Base-by-base conservation (phyloP, 2,888 invertebrate species). In the Vannuccia rotundouncinata region DNA sequence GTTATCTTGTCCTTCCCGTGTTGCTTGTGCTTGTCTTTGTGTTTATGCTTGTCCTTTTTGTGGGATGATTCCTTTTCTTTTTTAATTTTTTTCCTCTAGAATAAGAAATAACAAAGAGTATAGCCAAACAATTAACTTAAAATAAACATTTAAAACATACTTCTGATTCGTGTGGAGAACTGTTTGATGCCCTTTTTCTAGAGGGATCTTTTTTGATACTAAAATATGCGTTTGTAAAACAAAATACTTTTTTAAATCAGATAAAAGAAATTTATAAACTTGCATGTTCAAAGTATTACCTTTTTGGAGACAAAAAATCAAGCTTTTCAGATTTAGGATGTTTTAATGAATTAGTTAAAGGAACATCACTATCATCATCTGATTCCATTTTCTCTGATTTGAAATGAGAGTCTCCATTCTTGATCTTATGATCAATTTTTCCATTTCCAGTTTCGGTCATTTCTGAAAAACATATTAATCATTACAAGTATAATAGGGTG, bases 51-150 rank as follows among this genome's bases (percentile, higher is more conserved):
- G 25, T 66, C 66, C 25, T 66, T 66, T 27, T 66, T 66, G 5
- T 66, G 66, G 22, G 66, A 66, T 2, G 5, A 22, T 66, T 66
- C 66, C 25, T 66, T 66, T 66, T 66, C 66, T 66, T 66, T 66
- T 27, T 66, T 66, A 22, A 66, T 66, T 66, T 66, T 66, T 27
- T 66, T 66, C 25, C 66, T 17, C 66, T 66, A 22, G 2, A 66
- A 13, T 45, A 17, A 45, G 17, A 45, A 10, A 17, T 45, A 45
- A 45, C 5, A 45, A 45, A 45, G 45, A 45, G 17, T 17, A 45
- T 45, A 45, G 10, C 45, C 5, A 17, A 5, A 45, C 17, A 45
- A 45, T 45, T 10, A 10, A 17, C 45, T 45, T 45, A 45, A 45
- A 45, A 45, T 5, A 45, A 45, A 45, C 5, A 45, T 45, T 10